Base-by-base conservation (phyloP, 2,888 invertebrate species). In the Nephrocerus scutellatus region DNA sequence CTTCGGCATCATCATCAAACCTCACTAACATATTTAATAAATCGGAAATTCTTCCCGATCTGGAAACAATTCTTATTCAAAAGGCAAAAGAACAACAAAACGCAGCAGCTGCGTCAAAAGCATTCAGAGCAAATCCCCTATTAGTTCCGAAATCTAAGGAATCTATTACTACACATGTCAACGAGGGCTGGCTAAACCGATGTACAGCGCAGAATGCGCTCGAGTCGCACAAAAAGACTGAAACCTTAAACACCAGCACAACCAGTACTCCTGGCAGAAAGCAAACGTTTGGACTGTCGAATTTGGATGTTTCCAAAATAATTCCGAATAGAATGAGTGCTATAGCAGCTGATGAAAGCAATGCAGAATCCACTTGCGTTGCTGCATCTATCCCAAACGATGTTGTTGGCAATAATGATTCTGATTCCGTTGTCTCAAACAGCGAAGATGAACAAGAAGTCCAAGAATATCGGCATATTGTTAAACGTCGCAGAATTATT, bases 371-470 rank as follows among this genome's bases (percentile, higher is more conserved):
- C 7, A 29, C 8, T 14, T 14, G 5, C 13, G 6, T 29, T 7
- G 29, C 6, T 3, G 16, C 18, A n/a, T 30, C 31, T 2, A 30
- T 32, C 6, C 19, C 15, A 16, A 31, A 22, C 20, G 9, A 6
- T n/a, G 28, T 6, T 12, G 15, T n/a, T 16, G n/a, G 5, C 5
- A 44, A 50, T 18, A 69, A 70, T 47, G 79, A 82, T 52, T 78
- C 77, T 56, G 82, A 85, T 52, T 86, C 86, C 60, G 70, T 78
- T 43, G 71, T 81, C 36, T 75, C 66, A 10, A 80, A 80, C 50
- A 83, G 82, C 66, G 83, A 79, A 49, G 77, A 79, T 24, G 82
- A 82, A 54, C 42, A 43, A 4, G 50, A 53, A n/a, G 42, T 47
- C 5, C 48, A 54, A 16, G 72, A 73, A 46, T 68, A 74, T 51